Conservation (phyloP, 2,113 vertebrate genomes). For the Galbula dea region DNA sequence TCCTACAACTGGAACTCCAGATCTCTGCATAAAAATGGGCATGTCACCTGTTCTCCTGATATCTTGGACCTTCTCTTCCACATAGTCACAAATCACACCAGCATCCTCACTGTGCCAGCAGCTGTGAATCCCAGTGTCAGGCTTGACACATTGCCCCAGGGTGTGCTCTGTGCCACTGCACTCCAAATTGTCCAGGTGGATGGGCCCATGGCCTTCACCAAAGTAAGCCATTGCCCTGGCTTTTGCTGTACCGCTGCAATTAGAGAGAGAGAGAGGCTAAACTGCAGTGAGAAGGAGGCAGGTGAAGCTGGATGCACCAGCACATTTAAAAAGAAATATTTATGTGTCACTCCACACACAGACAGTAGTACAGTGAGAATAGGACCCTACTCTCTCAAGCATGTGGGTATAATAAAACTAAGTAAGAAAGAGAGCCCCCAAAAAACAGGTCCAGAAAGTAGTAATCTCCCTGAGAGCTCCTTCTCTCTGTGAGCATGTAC, state of each 20-base stretch:
- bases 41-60: constrained; percentile 46
- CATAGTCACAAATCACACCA: constrained; percentile 81
- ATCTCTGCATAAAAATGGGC: not conserved
- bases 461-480: not conserved
- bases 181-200: constrained; percentile 83
- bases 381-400: not conserved
- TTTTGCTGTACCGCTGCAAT: constrained; percentile 79
- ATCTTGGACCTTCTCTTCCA: constrained; percentile 66
- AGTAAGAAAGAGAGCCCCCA: not conserved
- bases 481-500: not conserved
- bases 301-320: not conserved
- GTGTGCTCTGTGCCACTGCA: constrained; percentile 82
- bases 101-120: constrained; percentile 82
- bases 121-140: constrained; percentile 71
- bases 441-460: not conserved
- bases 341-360: not conserved
- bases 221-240: constrained; percentile 80
- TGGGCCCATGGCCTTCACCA: constrained; percentile 80
- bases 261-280: not conserved
- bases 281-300: not conserved
- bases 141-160: constrained; percentile 78
- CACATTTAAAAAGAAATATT: not conserved
- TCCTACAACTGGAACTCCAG: not conserved
- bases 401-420: not conserved
- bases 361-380: not conserved